These are phyloP conservation scores for Sympetrum striolatum DNA, from an alignment of 2,888 invertebrate species.

Conservation along the genomic window DNA sequence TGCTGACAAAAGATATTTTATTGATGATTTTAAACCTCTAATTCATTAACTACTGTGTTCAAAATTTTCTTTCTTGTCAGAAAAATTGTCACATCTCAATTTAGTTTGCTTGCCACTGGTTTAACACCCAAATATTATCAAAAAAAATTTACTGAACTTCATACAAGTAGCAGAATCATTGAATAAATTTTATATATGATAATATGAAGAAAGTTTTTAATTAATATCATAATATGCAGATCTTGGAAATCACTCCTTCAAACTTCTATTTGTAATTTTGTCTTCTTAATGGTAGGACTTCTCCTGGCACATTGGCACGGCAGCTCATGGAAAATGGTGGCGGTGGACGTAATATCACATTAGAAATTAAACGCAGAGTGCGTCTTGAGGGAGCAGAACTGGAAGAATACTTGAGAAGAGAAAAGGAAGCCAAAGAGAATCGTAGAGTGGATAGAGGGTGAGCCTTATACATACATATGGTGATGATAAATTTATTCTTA, in stretches of 20 bases:
- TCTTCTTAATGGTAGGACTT: slow-evolving; percentile 64
- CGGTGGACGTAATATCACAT: slow-evolving; percentile 73
- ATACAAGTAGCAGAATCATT: no score
- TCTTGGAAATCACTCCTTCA: neutral
- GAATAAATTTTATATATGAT: no score
- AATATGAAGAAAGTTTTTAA: neutral
- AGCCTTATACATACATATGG: slow-evolving; percentile 46
- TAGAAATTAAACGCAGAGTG: slow-evolving; percentile 73
- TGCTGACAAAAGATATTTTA: no score
- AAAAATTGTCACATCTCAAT: no score
- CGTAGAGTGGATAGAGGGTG: slow-evolving; percentile 59
- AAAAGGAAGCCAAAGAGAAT: slow-evolving; percentile 62
- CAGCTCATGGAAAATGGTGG: slow-evolving; percentile 77
- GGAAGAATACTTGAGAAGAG: slow-evolving; percentile 74
- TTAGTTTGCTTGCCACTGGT: no score
- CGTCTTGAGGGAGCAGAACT: slow-evolving; percentile 79
- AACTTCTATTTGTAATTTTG: neutral
- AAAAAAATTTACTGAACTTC: no score
- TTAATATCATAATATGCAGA: neutral
- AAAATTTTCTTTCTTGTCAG: no score
- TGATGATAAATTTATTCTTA: no score
- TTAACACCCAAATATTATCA: no score
- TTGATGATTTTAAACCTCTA: no score
- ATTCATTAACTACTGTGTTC: no score
- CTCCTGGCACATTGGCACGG: slow-evolving; percentile 80